Percentiles rank a stretch among this genome's conserved stretches.
These are phyloP conservation scores for Varanus salvator DNA, from an alignment of 2,113 vertebrate species.

Conservation along the genomic window DNA sequence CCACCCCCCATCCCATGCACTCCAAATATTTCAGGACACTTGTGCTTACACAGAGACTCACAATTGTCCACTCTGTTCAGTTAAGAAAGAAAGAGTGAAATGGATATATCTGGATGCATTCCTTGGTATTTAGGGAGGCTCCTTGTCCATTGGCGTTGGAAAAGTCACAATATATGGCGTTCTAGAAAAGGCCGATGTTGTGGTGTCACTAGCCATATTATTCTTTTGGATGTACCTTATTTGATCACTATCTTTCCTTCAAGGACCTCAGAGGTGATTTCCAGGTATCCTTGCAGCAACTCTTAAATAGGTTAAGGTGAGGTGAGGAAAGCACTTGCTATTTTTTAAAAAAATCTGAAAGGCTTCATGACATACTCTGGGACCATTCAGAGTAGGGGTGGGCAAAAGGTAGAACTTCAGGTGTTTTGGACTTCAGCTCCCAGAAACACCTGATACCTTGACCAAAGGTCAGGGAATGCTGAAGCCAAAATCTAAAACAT, in stretches of 20 bases:
- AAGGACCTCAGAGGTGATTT: neutral
- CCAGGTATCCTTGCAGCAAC: neutral
- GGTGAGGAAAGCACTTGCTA: no score
- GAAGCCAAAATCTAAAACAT: neutral
- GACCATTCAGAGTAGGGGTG: no score
- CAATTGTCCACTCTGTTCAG: neutral
- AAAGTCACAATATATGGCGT: neutral
- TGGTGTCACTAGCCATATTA: neutral
- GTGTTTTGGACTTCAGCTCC: neutral
- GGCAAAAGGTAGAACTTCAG: no score
- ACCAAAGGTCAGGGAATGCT: neutral
- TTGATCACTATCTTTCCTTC: neutral
- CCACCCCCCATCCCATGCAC: conserved; percentile 1
- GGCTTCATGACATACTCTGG: neutral
- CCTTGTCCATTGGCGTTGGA: neutral
- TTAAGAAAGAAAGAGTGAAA: conserved; percentile 3
- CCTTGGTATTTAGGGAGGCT: neutral
- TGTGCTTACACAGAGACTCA: conserved; percentile 37
- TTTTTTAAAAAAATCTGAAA: neutral
- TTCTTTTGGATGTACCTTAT: neutral
- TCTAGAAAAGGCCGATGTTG: neutral
- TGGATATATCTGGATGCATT: fast-evolving
- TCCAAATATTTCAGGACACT: conserved; percentile 61
- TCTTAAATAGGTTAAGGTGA: neutral
- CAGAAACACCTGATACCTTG: neutral